These are phyloP conservation scores for Agrochola lota DNA, from an alignment of 2,888 invertebrate genomes.

Conservation along the genomic window DNA sequence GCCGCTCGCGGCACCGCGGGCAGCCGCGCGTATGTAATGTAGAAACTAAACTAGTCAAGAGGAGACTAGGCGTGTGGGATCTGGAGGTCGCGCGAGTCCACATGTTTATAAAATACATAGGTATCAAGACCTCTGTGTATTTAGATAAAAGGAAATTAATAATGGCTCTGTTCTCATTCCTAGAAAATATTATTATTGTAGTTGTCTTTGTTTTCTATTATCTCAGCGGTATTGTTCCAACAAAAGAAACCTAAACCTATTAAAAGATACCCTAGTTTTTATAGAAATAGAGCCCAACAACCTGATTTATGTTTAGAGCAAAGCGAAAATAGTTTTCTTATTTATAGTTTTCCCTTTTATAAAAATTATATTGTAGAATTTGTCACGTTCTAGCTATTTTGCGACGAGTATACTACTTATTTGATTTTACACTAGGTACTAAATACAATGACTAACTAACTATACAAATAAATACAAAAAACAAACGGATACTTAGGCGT, in stretches of 20 bases:
- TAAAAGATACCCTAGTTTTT: conserved; percentile 13
- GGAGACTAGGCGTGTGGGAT: too few relatives aligned
- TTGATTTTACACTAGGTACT: too few relatives aligned
- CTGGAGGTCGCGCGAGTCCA: too few relatives aligned
- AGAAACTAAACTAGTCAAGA: too few relatives aligned
- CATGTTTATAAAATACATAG: not conserved
- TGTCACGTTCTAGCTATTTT: conserved; percentile 25
- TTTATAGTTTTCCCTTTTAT: conserved; percentile 16
- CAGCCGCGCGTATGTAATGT: too few relatives aligned
- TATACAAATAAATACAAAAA: too few relatives aligned
- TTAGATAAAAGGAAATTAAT: conserved; percentile 5
- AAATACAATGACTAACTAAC: too few relatives aligned
- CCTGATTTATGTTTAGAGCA: conserved; percentile 27
- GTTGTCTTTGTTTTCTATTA: conserved; percentile 27
- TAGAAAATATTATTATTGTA: conserved; percentile 4
- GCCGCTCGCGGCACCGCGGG: too few relatives aligned
- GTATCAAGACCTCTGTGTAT: not conserved
- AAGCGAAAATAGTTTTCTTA: conserved; percentile 25
- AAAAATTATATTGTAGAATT: not conserved
- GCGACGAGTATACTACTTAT: not conserved
- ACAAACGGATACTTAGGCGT: too few relatives aligned
- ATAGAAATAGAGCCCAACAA: conserved; percentile 4
- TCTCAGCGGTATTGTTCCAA: conserved; percentile 9
- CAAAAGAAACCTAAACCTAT: not conserved
- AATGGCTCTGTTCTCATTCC: not conserved